A percentile compares a stretch with the other conserved stretches of the same genome.
These are phyloP conservation scores for Stramonita haemastoma DNA, from an alignment of 2,888 invertebrate genomes.

Conservation along the genomic window DNA sequence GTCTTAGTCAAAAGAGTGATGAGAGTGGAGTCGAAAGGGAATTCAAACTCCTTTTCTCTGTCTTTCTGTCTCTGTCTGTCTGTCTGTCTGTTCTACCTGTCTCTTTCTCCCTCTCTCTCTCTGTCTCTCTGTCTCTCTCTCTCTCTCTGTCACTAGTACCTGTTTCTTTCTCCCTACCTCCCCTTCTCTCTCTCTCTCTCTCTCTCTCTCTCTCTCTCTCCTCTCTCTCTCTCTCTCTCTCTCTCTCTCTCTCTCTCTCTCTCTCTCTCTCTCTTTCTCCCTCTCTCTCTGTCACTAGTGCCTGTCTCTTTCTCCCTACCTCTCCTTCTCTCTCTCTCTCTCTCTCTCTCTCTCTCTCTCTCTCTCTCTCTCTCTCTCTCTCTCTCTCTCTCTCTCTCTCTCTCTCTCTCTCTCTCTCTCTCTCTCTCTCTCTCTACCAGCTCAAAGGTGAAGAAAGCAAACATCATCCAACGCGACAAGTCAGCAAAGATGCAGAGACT, in stretches of 20 bases:
- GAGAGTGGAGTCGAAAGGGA: no score
- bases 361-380: conserved; percentile 21
- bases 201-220: conserved; percentile 45
- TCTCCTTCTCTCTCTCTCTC: neutral
- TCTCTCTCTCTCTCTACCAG: no score
- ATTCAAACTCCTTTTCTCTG: no score
- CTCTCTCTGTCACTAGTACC: no score
- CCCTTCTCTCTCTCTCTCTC: conserved; percentile 41
- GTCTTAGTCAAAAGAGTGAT: no score
- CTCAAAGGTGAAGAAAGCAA: no score
- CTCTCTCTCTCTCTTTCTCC: neutral
- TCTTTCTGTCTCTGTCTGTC: no score
- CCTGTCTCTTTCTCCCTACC: neutral
- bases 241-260: conserved; percentile 30
- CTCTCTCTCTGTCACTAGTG: neutral
- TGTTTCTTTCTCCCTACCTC: conserved; percentile 26
- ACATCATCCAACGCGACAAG: no score
- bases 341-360: conserved; percentile 9
- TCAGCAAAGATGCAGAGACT: no score
- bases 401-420: neutral
- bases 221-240: conserved; percentile 41
- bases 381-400: neutral
- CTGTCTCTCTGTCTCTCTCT: no score
- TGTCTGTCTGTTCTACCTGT: neutral
- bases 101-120: conserved; percentile 5